Base-by-base conservation (phyloP, 2,888 invertebrate genomes). In the Leptothorax acervorum region DNA sequence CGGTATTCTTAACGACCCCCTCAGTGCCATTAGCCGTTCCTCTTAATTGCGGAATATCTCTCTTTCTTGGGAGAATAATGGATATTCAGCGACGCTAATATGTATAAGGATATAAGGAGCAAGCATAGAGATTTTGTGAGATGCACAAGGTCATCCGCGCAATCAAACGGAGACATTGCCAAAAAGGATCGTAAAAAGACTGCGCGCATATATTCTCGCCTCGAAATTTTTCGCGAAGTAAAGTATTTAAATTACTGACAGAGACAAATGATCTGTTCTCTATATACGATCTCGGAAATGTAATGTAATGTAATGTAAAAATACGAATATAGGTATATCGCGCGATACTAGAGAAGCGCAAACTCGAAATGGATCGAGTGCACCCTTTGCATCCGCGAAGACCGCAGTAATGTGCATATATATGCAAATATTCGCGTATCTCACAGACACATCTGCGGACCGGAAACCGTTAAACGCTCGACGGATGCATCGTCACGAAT, bases 401-500 rank as follows among this genome's bases (percentile, higher is more conserved):
- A 78, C 83, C 74, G 81, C 70, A 48, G 71, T 86, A 76, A 82
- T 74, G 82, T 73, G 84, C 65, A 81, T 81, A 73, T 82, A 53
- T 82, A 82, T 82, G 82, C 78, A 82, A 82, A 82, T 70, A 74
- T 53, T 62, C 82, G 81, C 85, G 82, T 68, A 85, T 73, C 79
- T 73, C 73, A 65, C 78, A n/a, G 74, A 79, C 82, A 75, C 81
- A 89, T 89, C 83, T 81, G 66, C 82, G 55, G 31, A 73, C 83
- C 88, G 76, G 87, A 85, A 79, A 85, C 39, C 82, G 74, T 87
- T 89, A 85, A 89, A 86, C 83, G 76, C 60, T 35, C 75, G 55
- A 68, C 55, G 78, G 75, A 89, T 89, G 89, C 89, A 84, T 71
- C 86, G 89, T 89, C 89, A 89, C 89, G 89, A 84, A 85, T 85